phyloP scores from a whole-genome alignment of 2,888 invertebrate genomes.

The Sthenelais limicola region DNA sequence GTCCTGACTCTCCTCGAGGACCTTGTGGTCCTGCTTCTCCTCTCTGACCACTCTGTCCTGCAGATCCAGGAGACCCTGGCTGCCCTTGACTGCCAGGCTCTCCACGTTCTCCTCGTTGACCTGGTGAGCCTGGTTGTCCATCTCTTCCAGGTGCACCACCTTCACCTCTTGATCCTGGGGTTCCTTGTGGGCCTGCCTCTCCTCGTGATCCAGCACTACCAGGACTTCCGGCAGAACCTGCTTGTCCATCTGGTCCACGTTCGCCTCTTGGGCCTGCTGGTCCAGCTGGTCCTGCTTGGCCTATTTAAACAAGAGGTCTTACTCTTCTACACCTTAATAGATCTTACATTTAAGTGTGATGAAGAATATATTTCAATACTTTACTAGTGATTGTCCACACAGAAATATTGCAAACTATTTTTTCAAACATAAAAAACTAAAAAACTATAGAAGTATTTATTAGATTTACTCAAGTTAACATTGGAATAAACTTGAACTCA shows the following conservation, averaged over 20 bases:
- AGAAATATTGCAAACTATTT: too few species aligned
- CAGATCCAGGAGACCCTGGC: constrained; percentile 51
- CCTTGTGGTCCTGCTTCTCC: constrained; percentile 41
- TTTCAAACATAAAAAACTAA: too few species aligned
- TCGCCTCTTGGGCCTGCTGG: constrained; percentile 39
- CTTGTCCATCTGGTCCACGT: constrained; percentile 38
- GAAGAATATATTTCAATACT: too few species aligned
- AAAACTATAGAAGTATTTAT: too few species aligned
- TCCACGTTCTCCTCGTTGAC: constrained; percentile 48
- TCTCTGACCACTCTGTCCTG: constrained; percentile 49
- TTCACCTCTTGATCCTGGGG: constrained; percentile 43
- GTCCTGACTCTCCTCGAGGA: constrained; percentile 22
- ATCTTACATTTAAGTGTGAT: too few species aligned
- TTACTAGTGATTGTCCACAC: too few species aligned
- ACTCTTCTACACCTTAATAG: constrained; percentile 11
- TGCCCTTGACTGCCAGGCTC: constrained; percentile 42
- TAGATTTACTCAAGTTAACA: too few species aligned
- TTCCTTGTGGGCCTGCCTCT: constrained; percentile 42
- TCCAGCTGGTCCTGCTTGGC: constrained; percentile 39
- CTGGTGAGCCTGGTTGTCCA: constrained; percentile 36
- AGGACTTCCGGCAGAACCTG: constrained; percentile 27
- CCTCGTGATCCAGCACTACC: constrained; percentile 41
- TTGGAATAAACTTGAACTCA: too few species aligned
- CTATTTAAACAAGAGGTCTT: constrained; percentile 40
- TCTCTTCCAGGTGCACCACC: constrained; percentile 43